Evolutionary conservation across 2,888 invertebrate genomes (phyloP), one percentile per base, ranked within the genome.

Genomic region (Dryomyza anilis): DNA sequence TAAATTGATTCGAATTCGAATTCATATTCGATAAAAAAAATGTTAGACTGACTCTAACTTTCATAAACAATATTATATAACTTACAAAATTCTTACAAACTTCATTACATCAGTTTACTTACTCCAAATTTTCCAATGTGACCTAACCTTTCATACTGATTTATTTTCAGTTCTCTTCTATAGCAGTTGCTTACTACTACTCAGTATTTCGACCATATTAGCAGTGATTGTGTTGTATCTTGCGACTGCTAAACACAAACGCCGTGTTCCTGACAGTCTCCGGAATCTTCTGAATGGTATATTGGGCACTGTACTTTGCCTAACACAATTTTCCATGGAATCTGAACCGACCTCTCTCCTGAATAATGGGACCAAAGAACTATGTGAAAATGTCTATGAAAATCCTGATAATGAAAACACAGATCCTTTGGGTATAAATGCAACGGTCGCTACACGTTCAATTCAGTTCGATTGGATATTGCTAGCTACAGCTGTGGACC

Each of bases 381-480:
- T 80, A 68, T 69, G 70, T 7, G 79, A 80, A 30, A 72, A 76
- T 58, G 27, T 74, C 10, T 79, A 76, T 19, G 76, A 75, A 1
- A 71, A 61, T 64, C 60, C 70, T 8, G 68, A 66, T 14, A 71
- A 73, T 21, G 70, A 71, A 21, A 48, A 66, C n/a, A 46, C 70
- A 3, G 75, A 73, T 67, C 73, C 74, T 1, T 45, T 73, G 29
- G 69, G 66, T 50, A 71, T 76, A 3, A 78, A 78, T 70, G 68
- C 72, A 30, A 52, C 39, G 10, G 72, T 73, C 3, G 65, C 74
- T 25, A 67, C 70, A 27, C 76, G 77, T 25, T 80, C 79, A 2
- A 70, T 85, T 1, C 87, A 88, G 71, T 84, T 86, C 36, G 89
- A 89, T 74, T 90, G 89, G 89, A 80, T 87, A n/a, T 78, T 89